Conservation (phyloP, 2,113 vertebrate species). For the Ceyx margarethae region DNA sequence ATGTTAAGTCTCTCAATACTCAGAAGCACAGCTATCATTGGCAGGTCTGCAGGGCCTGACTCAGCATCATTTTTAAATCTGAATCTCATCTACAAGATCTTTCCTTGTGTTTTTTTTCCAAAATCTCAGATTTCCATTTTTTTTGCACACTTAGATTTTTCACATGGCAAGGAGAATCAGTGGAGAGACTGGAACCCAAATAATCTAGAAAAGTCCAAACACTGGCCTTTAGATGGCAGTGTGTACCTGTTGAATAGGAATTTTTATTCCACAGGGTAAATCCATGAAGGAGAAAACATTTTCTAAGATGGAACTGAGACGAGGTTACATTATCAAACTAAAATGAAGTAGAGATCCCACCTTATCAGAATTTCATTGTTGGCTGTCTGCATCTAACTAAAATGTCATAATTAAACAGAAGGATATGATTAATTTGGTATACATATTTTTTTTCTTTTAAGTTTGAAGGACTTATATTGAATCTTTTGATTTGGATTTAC, state of each 20-base stretch:
- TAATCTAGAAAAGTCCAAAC: conserved; percentile 22
- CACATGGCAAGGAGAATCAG: not conserved
- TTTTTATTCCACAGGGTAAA: not conserved
- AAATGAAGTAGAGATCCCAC: not conserved
- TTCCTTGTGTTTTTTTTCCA: not conserved
- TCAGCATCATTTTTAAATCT: not conserved
- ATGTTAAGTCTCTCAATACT: not conserved
- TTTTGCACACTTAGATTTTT: not conserved
- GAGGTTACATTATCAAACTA: not conserved
- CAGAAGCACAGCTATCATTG: not conserved
- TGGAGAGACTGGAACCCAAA: not conserved
- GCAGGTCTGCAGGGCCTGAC: not conserved
- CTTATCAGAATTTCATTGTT: conserved; percentile 4
- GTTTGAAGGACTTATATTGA: not conserved
- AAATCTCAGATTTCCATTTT: not conserved
- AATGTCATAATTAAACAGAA: not conserved
- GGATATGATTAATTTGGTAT: not conserved
- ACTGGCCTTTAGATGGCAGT: conserved; percentile 81
- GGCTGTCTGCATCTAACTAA: not conserved
- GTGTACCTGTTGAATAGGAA: conserved; percentile 69
- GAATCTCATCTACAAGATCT: not conserved
- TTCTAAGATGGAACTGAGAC: not conserved
- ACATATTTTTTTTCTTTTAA: not conserved
- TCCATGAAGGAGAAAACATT: not conserved
- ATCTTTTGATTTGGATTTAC: not conserved